phyloP scores from a whole-genome alignment of 2,797 vertebrate genomes.

The Nannoperca obscura region DNA sequence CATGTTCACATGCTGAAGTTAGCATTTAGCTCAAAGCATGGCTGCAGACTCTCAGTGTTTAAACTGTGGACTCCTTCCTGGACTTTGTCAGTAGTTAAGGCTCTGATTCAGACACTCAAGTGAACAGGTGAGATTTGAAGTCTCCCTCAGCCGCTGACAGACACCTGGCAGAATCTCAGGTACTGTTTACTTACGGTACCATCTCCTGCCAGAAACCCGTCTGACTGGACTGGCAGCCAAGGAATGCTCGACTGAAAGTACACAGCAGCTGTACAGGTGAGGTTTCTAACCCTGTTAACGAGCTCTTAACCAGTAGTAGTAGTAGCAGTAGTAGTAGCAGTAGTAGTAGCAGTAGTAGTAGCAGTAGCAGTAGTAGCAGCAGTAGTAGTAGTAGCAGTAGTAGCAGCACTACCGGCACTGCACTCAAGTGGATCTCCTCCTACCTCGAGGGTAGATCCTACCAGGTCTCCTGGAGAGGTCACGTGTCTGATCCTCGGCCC shows the following conservation, averaged over 20 bases:
- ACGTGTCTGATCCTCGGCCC: too few species aligned
- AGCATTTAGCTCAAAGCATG: too few species aligned
- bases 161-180: background rate
- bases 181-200: background rate
- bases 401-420: background rate
- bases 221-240: background rate
- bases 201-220: constrained; percentile 4
- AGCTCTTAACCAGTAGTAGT: background rate
- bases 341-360: background rate
- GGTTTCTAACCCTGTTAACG: background rate
- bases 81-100: background rate
- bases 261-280: too few species aligned
- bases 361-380: background rate
- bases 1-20: too few species aligned
- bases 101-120: background rate
- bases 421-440: too few species aligned
- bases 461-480: too few species aligned
- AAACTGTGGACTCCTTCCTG: background rate
- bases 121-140: background rate
- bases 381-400: background rate
- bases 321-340: background rate
- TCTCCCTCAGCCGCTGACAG: background rate
- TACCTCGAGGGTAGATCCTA: fast-evolving
- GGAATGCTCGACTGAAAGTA: background rate
- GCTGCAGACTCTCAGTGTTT: too few species aligned